A percentile compares a stretch with the other conserved stretches of the same genome.
phyloP scores from a whole-genome alignment of 2,888 invertebrate genomes.

The Scaptomyza parva region DNA sequence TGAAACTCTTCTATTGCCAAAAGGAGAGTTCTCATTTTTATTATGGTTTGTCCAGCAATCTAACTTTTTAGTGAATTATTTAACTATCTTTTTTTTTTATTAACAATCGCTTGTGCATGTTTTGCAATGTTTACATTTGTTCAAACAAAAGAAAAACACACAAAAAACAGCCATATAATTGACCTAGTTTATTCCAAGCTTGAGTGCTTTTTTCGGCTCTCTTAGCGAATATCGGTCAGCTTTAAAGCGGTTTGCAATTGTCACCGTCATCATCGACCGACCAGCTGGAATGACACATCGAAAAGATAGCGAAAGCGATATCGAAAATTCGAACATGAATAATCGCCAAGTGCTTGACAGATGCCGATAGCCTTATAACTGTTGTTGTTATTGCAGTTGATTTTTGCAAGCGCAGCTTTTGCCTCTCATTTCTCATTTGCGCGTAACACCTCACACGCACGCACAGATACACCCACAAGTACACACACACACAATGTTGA shows the following conservation, averaged over 20 bases:
- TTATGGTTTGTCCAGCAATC: slow-evolving; percentile 6
- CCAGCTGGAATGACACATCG: slow-evolving; percentile 56
- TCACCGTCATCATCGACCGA: slow-evolving; percentile 62
- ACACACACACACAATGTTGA: background rate
- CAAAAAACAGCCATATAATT: slow-evolving; percentile 61
- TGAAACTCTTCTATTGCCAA: slow-evolving; percentile 59
- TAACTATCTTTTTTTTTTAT: slow-evolving; percentile 3
- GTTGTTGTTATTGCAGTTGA: background rate
- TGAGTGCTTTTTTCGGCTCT: slow-evolving; percentile 34
- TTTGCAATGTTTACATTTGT: slow-evolving; percentile 48
- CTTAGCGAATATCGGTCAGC: slow-evolving; percentile 56
- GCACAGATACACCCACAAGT: background rate
- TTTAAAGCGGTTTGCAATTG: slow-evolving; percentile 54
- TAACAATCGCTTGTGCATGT: slow-evolving; percentile 35
- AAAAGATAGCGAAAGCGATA: slow-evolving; percentile 63
- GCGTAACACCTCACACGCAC: slow-evolving; percentile 30
- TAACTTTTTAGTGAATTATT: slow-evolving; percentile 2
- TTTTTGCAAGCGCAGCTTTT: slow-evolving; percentile 26
- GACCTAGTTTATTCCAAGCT: slow-evolving; percentile 63
- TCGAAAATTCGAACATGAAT: slow-evolving; percentile 46
- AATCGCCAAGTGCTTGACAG: slow-evolving; percentile 40
- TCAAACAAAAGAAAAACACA: slow-evolving; percentile 35
- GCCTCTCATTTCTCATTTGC: slow-evolving; percentile 19
- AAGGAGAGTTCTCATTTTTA: slow-evolving; percentile 31
- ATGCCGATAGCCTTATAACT: slow-evolving; percentile 23